Evolutionary conservation across 1,140 invertebrate genomes (phyloP), one percentile per base, ranked within the genome.

Genomic region (Araneus ventricosus): DNA sequence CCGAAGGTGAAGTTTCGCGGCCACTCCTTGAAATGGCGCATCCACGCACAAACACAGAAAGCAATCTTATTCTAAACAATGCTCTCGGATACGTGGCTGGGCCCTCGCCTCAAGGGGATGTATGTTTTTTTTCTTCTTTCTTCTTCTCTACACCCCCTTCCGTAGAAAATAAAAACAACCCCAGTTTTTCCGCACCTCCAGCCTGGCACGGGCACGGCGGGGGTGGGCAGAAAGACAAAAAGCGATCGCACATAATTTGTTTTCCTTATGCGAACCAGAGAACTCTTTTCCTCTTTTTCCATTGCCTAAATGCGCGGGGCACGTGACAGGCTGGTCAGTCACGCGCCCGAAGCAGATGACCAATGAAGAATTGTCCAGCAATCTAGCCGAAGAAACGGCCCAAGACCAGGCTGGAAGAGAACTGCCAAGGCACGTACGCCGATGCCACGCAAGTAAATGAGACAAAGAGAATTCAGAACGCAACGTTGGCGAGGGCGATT

Each of bases 171-270:
- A 75, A 75, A 75, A 27, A 37, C 34, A 34, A 22, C 4, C 17
- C 30, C 17, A 75, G 67, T 30, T 75, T 61, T 75, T 75, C 67
- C 34, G 14, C 27, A 75, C 59, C 20, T 45, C 59, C 5, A 61
- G n/a, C 59, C n/a, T 24, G 22, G 59, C 5, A 22, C 20, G 59
- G n/a, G 24, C n/a, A 22, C 27, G 34, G 14, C 20, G 30, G 27
- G 67, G 14, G 70, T 10, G 24, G 6, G 20, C 14, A n/a, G 39
- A 67, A 39, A 10, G n/a, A 5, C n/a, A 88, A 6, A 67, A 10
- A 24, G 30, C 30, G 37, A 70, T 70, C 59, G 61, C 86, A 88
- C 86, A 63, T 70, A 88, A 88, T 88, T 88, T 88, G 86, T 88
- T 88, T 67, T 27, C 30, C 22, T 27, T 24, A 52, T 67, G 34